Percentiles rank a stretch among this genome's conserved stretches.
phyloP scores from a whole-genome alignment of 2,113 vertebrate genomes.

The Labeo catla region DNA sequence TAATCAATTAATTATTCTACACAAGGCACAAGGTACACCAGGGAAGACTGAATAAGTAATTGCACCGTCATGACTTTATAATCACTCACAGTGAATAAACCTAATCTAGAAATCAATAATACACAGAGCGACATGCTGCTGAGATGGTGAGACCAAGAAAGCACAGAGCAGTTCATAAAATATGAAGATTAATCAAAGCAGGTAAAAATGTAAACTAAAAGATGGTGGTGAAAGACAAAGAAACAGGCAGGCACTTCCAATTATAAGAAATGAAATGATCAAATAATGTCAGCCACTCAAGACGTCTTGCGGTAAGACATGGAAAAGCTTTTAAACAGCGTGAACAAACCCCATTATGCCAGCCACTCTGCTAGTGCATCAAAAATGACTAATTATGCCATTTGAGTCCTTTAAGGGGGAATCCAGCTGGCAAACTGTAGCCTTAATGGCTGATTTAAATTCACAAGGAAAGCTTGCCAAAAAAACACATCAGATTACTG shows the following conservation, averaged over 20 bases:
- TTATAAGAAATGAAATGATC: neutral
- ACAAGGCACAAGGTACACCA: constrained; percentile 25
- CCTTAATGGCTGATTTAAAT: constrained; percentile 40
- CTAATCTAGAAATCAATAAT: constrained; percentile 62
- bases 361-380: neutral
- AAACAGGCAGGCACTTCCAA: neutral
- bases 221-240: neutral
- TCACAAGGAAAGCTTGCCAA: constrained; percentile 10
- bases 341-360: constrained; percentile 25
- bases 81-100: constrained; percentile 62
- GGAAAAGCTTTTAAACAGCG: constrained; percentile 28
- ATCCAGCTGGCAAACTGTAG: constrained; percentile 42
- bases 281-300: constrained; percentile 20
- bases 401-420: constrained; percentile 12
- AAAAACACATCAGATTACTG: constrained; percentile 22
- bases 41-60: constrained; percentile 57
- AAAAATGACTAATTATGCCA: constrained; percentile 11
- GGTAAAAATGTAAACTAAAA: constrained; percentile 5
- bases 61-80: constrained; percentile 58
- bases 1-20: constrained; percentile 52
- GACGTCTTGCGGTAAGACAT: neutral
- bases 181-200: neutral
- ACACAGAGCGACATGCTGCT: constrained; percentile 40
- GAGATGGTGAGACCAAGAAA: constrained; percentile 26
- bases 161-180: constrained; percentile 25